phyloP scores from a whole-genome alignment of 2,888 invertebrate genomes.

The Tolmerus cingulatus region DNA sequence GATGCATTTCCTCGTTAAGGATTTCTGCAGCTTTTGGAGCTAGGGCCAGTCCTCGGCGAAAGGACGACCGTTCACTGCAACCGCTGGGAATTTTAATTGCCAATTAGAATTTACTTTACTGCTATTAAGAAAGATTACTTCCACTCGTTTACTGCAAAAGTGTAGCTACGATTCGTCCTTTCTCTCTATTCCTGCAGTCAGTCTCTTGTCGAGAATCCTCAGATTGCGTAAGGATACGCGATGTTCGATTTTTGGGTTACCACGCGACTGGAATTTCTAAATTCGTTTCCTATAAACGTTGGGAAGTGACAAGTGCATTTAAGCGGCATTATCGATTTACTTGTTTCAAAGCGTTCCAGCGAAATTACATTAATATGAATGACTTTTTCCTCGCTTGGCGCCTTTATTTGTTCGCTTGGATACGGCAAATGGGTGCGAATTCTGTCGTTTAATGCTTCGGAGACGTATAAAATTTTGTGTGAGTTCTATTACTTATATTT shows the following conservation, averaged over 20 bases:
- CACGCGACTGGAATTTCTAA: not conserved
- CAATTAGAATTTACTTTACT: conserved; percentile 25
- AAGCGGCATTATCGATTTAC: not conserved
- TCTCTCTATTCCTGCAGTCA: not conserved
- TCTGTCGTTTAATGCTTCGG: not conserved
- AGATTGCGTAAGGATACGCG: not conserved
- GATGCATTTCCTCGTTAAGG: conserved; percentile 22
- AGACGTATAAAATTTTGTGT: not conserved
- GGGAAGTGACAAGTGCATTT: not conserved
- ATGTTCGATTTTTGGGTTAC: not conserved
- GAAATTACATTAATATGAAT: not conserved
- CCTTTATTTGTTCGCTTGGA: not conserved
- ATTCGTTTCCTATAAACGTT: not conserved
- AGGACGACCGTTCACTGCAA: not conserved
- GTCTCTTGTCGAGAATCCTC: not conserved
- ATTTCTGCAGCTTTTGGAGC: not conserved
- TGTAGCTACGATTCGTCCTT: not conserved
- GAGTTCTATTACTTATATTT: too few species aligned
- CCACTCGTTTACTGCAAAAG: not conserved
- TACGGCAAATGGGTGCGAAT: not conserved
- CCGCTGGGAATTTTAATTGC: conserved; percentile 25
- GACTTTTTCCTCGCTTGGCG: not conserved
- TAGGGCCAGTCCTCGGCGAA: not conserved
- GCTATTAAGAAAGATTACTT: not conserved
- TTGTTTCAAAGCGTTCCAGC: not conserved